A percentile compares a stretch with the other conserved stretches of the same genome.
Evolutionary conservation across 2,888 invertebrate genomes (phyloP).

Genomic region (Leptura quadrifasciata): DNA sequence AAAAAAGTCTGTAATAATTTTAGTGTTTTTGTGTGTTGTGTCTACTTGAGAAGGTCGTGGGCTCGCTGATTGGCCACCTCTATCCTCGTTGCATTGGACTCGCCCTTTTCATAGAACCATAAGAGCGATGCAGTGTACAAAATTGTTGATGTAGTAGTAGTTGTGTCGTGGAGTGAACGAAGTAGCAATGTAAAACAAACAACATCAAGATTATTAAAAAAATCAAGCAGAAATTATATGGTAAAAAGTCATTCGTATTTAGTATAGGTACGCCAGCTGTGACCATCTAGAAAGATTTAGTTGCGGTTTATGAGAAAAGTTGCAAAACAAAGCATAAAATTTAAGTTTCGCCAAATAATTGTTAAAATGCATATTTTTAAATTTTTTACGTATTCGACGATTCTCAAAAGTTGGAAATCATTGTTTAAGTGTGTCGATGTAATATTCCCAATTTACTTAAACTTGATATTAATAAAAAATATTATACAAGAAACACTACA

Average conservation of each 20-base stretch:
- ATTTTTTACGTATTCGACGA: no score
- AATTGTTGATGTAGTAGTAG: constrained; percentile 58
- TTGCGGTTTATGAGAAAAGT: no score
- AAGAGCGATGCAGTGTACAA: constrained; percentile 55
- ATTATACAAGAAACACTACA: no score
- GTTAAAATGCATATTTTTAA: no score
- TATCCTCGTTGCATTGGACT: constrained; percentile 97
- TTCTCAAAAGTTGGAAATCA: no score
- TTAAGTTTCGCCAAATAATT: no score
- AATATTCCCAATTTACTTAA: no score
- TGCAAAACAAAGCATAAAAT: no score
- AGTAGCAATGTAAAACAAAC: constrained; percentile 71
- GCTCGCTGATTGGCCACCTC: constrained; percentile 97
- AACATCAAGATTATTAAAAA: constrained; percentile 70
- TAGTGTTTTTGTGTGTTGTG: constrained; percentile 70
- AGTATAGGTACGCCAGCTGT: neutral
- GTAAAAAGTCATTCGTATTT: constrained; percentile 26
- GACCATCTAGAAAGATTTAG: constrained; percentile 13
- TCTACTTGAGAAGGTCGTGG: constrained; percentile 95
- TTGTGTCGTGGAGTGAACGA: constrained; percentile 67
- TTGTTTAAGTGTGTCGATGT: no score
- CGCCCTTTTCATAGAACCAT: constrained; percentile 76
- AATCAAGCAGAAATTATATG: constrained; percentile 48
- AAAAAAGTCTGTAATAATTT: constrained; percentile 55
- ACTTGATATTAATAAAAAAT: no score